Evolutionary conservation across 2,797 vertebrate genomes (phyloP).

Genomic region (Acipenser oxyrinchus): DNA sequence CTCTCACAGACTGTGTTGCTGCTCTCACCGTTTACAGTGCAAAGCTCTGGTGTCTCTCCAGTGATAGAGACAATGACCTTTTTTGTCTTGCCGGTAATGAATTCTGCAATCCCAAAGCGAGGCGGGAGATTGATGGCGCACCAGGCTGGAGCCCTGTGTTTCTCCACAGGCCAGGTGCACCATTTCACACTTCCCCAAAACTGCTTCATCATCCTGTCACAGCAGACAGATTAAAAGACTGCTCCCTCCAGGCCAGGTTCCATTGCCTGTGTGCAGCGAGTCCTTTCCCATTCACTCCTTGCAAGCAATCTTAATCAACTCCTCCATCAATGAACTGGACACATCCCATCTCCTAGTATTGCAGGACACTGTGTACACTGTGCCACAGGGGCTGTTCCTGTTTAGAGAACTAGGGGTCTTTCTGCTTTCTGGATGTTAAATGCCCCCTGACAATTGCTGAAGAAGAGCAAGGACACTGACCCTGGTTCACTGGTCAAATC

Average conservation of each 20-base stretch:
- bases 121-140: slow-evolving; percentile 19
- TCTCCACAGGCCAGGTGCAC: slow-evolving; percentile 63
- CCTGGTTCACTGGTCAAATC: too few relatives aligned
- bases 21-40: slow-evolving; percentile 8
- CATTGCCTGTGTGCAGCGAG: neutral
- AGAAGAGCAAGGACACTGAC: too few relatives aligned
- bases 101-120: slow-evolving; percentile 17
- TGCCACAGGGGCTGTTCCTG: too few relatives aligned
- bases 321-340: neutral
- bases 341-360: too few relatives aligned
- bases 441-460: too few relatives aligned
- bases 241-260: neutral
- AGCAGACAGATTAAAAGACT: slow-evolving; percentile 55
- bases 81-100: slow-evolving; percentile 16
- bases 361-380: too few relatives aligned
- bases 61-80: slow-evolving; percentile 10
- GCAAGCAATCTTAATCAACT: neutral
- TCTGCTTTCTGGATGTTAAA: too few relatives aligned
- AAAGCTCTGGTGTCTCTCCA: slow-evolving; percentile 14
- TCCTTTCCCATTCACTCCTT: neutral
- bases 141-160: slow-evolving; percentile 47
- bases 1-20: neutral
- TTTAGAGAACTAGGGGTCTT: too few relatives aligned
- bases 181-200: slow-evolving; percentile 49
- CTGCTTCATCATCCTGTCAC: slow-evolving; percentile 60